Evolutionary conservation across 1,140 invertebrate genomes (phyloP), one percentile per base, ranked within the genome.

Genomic region (Sminthurides bifidus): DNA sequence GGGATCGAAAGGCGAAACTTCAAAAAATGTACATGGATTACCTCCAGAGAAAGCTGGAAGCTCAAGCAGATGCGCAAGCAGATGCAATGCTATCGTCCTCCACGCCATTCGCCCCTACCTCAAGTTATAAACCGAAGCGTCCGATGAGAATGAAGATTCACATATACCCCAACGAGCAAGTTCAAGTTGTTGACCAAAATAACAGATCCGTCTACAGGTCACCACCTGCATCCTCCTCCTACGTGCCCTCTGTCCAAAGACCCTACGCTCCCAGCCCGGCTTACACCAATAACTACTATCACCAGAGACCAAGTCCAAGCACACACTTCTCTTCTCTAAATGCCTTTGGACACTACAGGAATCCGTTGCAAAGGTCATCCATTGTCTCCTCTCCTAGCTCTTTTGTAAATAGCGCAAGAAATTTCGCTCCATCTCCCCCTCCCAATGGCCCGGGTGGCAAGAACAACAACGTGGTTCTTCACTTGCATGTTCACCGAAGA

Each of bases 121-220:
- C 33, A 27, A 30, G 19, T 31, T n/a, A n/a, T 31, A 46, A 31
- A 19, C 45, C 45, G 27, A 59, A 54, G 26, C 17, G 40, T 31
- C 63, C 63, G 10, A 65, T 65, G 63, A 38, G 63, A 46, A 65
- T 65, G 63, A 65, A 65, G 52, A 65, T 65, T 29, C 63, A 65
- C 37, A 65, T 65, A 45, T 65, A 65, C 35, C 63, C 63, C 1
- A 65, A 65, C 29, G 63, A 61, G n/a, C 40, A 59, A 26, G 53
- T 21, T 8, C 27, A 30, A 19, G 30, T 49, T 10, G 4, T 31
- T 5, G 27, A 29, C 17, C 43, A 6, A 45, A 6, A 24, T 27
- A 27, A 10, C 8, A 49, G 3, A 45, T 45, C 46, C 46, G 17
- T 8, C 3, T 5, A 24, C 6, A 14, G 14, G 21, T 15, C 8